Evolutionary conservation across 2,113 vertebrate genomes (phyloP).

Genomic region (Lamprologus sp.): DNA sequence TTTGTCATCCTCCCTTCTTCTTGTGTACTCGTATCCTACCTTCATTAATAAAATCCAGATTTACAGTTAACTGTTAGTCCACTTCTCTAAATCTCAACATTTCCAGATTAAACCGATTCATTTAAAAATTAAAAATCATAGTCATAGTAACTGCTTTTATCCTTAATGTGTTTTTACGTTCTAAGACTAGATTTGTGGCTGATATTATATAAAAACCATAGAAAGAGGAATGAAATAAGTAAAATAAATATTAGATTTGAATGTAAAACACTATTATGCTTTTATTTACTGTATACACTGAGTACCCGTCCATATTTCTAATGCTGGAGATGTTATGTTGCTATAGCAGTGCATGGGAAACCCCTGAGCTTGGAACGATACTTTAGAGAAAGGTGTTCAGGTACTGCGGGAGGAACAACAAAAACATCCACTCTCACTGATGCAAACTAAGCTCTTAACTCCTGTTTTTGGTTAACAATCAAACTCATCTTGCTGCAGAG

Average conservation of each 20-base stretch:
- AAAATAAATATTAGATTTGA: not conserved
- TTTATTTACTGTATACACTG: not conserved
- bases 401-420: not conserved
- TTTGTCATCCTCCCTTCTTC: not conserved
- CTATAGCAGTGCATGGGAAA: not conserved
- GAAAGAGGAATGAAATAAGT: not conserved
- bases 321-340: not conserved
- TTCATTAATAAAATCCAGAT: not conserved
- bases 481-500: not conserved
- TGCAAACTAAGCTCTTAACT: constrained; percentile 31
- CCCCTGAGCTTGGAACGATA: not conserved
- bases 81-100: accelerated
- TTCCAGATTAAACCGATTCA: accelerated
- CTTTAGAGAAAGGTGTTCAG: not conserved
- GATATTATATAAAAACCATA: not conserved
- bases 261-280: not conserved
- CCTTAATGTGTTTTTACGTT: not conserved
- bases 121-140: not conserved
- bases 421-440: not conserved
- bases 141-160: accelerated
- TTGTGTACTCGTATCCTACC: accelerated
- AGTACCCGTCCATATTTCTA: not conserved
- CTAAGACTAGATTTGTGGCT: not conserved
- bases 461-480: constrained; percentile 16
- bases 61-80: not conserved